Evolutionary conservation across 64 coral and sea anemone species (phyloP).

Genomic region (Actinia tenebrosa): DNA sequence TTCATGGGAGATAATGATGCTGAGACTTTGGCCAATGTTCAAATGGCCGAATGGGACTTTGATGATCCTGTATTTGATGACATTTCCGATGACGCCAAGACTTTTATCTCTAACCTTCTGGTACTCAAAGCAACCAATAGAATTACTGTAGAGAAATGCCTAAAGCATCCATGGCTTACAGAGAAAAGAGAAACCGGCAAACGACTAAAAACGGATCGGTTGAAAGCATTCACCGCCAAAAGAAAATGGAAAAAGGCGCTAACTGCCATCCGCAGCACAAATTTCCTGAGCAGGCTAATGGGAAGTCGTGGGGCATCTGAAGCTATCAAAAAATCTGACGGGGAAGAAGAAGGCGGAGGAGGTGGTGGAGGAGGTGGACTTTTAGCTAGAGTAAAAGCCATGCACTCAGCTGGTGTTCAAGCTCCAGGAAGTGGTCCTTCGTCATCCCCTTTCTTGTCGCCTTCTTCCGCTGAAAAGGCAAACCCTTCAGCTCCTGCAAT

Average conservation of each 20-base stretch:
- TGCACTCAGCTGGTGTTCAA: constrained; percentile 86
- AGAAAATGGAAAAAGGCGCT: constrained; percentile 98
- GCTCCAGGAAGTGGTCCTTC: constrained; percentile 45
- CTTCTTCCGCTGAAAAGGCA: constrained; percentile 54
- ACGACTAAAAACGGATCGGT: constrained; percentile 80
- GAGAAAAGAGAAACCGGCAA: constrained; percentile 82
- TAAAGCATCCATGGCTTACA: constrained; percentile 74
- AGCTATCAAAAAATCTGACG: constrained; percentile 36
- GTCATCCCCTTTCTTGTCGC: constrained; percentile 73
- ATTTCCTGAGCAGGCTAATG: constrained; percentile 84
- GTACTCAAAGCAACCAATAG: constrained; percentile 60
- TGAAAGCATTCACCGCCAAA: constrained; percentile 90
- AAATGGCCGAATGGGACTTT: constrained; percentile 90
- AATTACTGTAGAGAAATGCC: constrained; percentile 57
- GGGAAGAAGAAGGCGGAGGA: constrained; percentile 40
- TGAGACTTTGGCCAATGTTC: constrained; percentile 90
- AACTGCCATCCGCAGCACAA: constrained; percentile 92
- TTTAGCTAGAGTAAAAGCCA: constrained; percentile 76
- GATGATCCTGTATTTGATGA: constrained; percentile 95
- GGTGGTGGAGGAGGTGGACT: constrained; percentile 44
- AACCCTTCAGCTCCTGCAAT: neutral
- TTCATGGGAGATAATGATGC: constrained; percentile 96
- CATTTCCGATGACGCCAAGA: constrained; percentile 64
- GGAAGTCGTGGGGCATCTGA: constrained; percentile 53
- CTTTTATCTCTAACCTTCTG: constrained; percentile 88